A percentile compares a stretch with the other conserved stretches of the same genome.
phyloP scores from a whole-genome alignment of 2,113 vertebrate species.

The Candoia aspera region DNA sequence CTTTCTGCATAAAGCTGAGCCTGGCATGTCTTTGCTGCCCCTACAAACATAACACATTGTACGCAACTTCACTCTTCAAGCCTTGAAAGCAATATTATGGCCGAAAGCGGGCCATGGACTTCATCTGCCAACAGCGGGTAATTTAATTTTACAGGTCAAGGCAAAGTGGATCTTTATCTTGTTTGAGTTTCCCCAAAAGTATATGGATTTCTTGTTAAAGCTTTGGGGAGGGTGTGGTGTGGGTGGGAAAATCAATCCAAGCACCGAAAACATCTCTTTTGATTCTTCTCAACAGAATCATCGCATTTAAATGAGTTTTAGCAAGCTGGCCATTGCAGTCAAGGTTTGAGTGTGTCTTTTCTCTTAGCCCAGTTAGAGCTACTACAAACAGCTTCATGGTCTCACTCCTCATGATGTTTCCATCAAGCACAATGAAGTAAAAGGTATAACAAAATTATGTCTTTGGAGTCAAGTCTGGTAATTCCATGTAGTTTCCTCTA shows the following conservation, averaged over 20 bases:
- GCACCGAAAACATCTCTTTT: constrained; percentile 60
- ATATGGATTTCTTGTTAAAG: constrained; percentile 72
- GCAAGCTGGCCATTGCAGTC: constrained; percentile 34
- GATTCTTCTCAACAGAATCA: constrained; percentile 59
- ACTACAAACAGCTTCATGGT: background rate
- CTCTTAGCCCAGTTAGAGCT: background rate
- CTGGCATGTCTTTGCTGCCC: background rate
- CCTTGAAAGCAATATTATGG: constrained; percentile 15
- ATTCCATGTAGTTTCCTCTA: background rate
- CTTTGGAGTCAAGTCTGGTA: background rate
- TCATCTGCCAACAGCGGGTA: constrained; percentile 47
- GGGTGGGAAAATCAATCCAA: constrained; percentile 62
- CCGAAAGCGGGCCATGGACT: constrained; percentile 56
- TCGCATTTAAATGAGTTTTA: constrained; percentile 57
- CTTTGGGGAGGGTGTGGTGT: constrained; percentile 23
- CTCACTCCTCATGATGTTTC: no score
- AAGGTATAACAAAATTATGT: background rate
- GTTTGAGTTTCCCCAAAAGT: constrained; percentile 67
- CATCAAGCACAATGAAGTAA: background rate
- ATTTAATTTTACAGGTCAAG: constrained; percentile 70
- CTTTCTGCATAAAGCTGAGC: background rate
- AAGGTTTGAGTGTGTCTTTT: background rate
- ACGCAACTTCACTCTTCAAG: constrained; percentile 16
- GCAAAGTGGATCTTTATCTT: constrained; percentile 67
- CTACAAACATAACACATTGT: background rate